Evolutionary conservation across 2,888 invertebrate species (phyloP), one percentile per base, ranked within the genome.

Genomic region (Dermolepida albohirtum): DNA sequence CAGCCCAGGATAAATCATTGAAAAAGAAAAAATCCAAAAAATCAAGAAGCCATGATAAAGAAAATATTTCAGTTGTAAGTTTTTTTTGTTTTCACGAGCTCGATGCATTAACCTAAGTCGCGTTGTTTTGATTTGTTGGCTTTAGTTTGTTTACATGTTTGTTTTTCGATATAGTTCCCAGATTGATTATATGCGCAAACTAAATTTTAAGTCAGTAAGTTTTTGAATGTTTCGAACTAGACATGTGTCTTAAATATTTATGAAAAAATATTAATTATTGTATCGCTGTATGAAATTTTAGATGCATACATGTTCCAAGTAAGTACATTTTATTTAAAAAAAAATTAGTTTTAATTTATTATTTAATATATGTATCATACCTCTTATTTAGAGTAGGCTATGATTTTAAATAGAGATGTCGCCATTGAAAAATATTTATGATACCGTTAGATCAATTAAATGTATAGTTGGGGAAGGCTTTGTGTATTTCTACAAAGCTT

Each of bases 51-150:
- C 83, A 85, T 70, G 89, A 89, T 76, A 89, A 89, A 81, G 89
- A 89, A 78, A 89, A 89, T 78, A 89, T 89, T 78, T 89, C 89
- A 72, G 89, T 90, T 84, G 89, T 89, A 82, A 88, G 88, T 86
- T 68, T 52, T 71, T 70, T 70, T 64, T 70, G 69, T 72, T 74
- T 70, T 49, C 67, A 62, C 64, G 65, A 50, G 68, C 72, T 71
- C n/a, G 43, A n/a, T 12, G 10, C 12, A 29, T 10, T 27, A 52
- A 29, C 14, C 11, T 17, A 10, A 66, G 43, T 67, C 64, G 66
- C 63, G 68, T 71, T 71, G 16, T 49, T 22, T 2, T 11, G 5
- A 17, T 22, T 11, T 49, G 52, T 52, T 68, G 67, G 40, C 64
- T 71, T 70, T 59, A 65, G 47, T 22, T 49, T 59, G 44, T 16